phyloP scores from a whole-genome alignment of 2,888 invertebrate species.

The Pycnomerus fuliginosus region DNA sequence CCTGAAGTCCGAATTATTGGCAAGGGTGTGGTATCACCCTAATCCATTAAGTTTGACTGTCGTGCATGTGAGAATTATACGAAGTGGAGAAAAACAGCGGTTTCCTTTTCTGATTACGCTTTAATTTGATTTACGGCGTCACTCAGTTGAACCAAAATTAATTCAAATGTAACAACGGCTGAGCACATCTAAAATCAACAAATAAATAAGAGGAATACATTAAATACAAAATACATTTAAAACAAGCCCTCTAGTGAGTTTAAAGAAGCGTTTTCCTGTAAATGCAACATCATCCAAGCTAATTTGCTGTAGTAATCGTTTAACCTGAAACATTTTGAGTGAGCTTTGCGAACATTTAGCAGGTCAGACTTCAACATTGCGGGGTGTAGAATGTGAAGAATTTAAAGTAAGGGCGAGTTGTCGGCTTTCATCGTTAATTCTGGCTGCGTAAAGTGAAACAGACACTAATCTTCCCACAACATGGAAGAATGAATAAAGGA shows the following conservation, averaged over 20 bases:
- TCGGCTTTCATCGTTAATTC: constrained; percentile 33
- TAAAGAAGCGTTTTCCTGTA: constrained; percentile 47
- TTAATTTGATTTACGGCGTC: too few relatives aligned
- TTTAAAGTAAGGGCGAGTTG: constrained; percentile 52
- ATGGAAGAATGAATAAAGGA: constrained; percentile 40
- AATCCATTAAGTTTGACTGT: too few relatives aligned
- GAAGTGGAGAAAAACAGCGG: too few relatives aligned
- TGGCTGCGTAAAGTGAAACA: constrained; percentile 31
- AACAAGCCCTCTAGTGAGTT: constrained; percentile 44
- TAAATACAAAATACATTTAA: constrained; percentile 40
- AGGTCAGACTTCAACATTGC: constrained; percentile 55
- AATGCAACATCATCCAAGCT: constrained; percentile 45
- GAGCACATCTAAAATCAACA: constrained; percentile 40
- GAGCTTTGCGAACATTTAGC: constrained; percentile 2
- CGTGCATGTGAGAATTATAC: too few relatives aligned
- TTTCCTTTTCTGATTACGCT: too few relatives aligned
- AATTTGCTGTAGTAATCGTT: constrained; percentile 44
- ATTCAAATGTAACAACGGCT: constrained; percentile 46
- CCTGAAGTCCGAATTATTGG: too few relatives aligned
- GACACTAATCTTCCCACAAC: constrained; percentile 29
- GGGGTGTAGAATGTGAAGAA: constrained; percentile 62
- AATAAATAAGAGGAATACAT: too few relatives aligned
- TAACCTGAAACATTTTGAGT: constrained; percentile 37
- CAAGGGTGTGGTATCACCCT: too few relatives aligned
- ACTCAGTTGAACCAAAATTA: constrained; percentile 44